Percentiles rank a stretch among this genome's conserved stretches.
These are phyloP conservation scores for Melanotaenia parkinsoni DNA, from an alignment of 2,797 vertebrate species.

Conservation along the genomic window DNA sequence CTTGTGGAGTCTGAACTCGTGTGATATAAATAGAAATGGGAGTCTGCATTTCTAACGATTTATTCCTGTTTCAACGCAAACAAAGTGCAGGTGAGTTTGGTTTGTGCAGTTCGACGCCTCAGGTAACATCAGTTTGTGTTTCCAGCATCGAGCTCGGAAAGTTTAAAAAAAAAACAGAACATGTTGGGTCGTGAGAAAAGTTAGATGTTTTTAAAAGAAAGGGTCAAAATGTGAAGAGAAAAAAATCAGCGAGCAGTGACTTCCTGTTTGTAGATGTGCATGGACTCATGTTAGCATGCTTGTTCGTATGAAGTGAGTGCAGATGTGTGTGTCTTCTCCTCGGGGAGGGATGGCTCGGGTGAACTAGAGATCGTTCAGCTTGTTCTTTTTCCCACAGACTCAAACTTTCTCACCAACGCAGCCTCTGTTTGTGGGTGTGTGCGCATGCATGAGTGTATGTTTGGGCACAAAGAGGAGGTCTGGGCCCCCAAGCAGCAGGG, in stretches of 20 bases:
- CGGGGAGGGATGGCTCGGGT: constrained; percentile 23
- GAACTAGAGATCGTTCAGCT: constrained; percentile 38
- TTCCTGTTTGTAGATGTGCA: constrained; percentile 31
- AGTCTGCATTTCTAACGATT: background rate
- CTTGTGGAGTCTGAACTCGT: background rate
- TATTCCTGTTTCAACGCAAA: constrained; percentile 1
- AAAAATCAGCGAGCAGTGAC: background rate
- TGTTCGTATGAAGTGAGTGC: constrained; percentile 30
- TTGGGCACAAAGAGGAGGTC: constrained; percentile 7
- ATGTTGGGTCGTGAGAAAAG: constrained; percentile 33
- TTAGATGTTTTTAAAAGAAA: background rate
- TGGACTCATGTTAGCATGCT: constrained; percentile 30
- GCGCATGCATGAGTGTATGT: constrained; percentile 11
- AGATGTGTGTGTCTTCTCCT: constrained; percentile 31
- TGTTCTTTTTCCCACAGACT: constrained; percentile 64
- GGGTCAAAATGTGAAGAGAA: constrained; percentile 24
- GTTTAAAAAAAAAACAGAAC: background rate
- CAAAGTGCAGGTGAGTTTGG: constrained; percentile 2
- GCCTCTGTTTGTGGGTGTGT: background rate
- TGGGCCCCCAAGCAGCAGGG: background rate
- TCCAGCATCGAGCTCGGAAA: background rate
- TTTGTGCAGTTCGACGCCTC: background rate
- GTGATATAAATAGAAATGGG: constrained; percentile 11
- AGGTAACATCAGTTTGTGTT: constrained; percentile 1
- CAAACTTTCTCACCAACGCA: constrained; percentile 38